Conservation (phyloP, 2,113 vertebrate species). For the Spea bombifrons region DNA sequence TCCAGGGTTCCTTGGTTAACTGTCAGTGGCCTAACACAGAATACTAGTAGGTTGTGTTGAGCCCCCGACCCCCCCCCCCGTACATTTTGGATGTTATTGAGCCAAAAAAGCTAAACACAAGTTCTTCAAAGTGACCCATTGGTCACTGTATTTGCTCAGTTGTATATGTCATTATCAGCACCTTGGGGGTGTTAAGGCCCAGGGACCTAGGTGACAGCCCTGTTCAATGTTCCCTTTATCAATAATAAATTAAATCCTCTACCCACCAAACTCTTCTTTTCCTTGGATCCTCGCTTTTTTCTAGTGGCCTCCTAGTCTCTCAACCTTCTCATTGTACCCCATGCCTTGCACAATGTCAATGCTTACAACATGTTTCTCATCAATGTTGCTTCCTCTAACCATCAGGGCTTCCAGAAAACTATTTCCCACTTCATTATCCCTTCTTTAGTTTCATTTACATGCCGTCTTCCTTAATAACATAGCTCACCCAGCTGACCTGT, state of each 20-base stretch:
- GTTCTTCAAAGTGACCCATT: too few species aligned
- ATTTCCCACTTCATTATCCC: not conserved
- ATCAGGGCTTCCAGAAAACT: too few species aligned
- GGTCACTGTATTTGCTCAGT: too few species aligned
- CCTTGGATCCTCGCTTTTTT: rapidly evolving
- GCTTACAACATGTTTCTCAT: not conserved
- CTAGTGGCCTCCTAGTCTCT: not conserved
- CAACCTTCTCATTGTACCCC: not conserved
- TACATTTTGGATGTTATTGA: too few species aligned
- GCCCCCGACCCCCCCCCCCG: too few species aligned
- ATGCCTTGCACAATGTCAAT: not conserved
- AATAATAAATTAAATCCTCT: too few species aligned
- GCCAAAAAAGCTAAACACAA: too few species aligned
- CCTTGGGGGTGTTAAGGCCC: not conserved
- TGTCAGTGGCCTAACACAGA: too few species aligned
- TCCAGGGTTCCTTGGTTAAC: too few species aligned
- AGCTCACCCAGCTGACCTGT: not conserved
- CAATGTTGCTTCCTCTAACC: too few species aligned
- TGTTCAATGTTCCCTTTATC: not conserved
- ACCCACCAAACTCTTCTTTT: not conserved
- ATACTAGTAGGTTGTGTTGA: too few species aligned
- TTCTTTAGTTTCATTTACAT: not conserved
- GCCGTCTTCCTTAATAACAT: not conserved
- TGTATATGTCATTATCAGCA: too few species aligned
- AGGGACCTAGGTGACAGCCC: not conserved